A percentile compares a stretch with the other conserved stretches of the same genome.
These are phyloP conservation scores for Adela reaumurella DNA, from an alignment of 2,888 invertebrate genomes.

Conservation along the genomic window DNA sequence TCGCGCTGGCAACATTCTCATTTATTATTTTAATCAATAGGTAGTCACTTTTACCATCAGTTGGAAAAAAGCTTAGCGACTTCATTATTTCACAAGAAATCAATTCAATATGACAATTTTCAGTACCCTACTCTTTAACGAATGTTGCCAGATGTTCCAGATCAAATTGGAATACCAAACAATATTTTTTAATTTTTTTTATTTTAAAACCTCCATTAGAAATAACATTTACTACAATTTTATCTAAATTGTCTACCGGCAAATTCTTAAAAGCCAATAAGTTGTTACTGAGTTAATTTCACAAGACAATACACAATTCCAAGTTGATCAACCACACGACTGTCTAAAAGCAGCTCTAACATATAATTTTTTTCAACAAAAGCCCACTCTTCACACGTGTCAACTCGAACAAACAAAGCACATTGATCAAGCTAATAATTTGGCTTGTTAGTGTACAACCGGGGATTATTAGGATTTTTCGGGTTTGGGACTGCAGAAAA, in stretches of 20 bases:
- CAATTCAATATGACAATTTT: no score
- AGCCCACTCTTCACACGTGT: background rate
- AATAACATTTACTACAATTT: background rate
- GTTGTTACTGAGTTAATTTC: conserved; percentile 18
- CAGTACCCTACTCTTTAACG: background rate
- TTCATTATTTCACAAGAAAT: no score
- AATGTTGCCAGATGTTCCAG: conserved; percentile 44
- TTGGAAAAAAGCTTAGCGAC: no score
- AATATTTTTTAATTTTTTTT: background rate
- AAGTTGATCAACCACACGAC: conserved; percentile 45
- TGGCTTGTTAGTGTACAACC: conserved; percentile 49
- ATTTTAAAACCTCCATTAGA: no score
- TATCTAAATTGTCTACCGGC: background rate
- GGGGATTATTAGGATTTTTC: no score
- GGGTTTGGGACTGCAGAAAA: no score
- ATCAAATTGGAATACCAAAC: conserved; percentile 48
- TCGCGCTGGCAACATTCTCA: conserved; percentile 35
- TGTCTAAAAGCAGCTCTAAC: conserved; percentile 26
- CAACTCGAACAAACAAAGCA: conserved; percentile 38
- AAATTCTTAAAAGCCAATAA: conserved; percentile 34
- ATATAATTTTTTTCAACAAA: conserved; percentile 15
- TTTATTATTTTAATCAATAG: background rate
- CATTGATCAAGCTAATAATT: conserved; percentile 21
- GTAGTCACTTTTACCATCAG: background rate
- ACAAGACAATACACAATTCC: conserved; percentile 40